Evolutionary conservation across 2,797 vertebrate species (phyloP), one percentile per base, ranked within the genome.

Genomic region (Pipistrellus pygmaeus): DNA sequence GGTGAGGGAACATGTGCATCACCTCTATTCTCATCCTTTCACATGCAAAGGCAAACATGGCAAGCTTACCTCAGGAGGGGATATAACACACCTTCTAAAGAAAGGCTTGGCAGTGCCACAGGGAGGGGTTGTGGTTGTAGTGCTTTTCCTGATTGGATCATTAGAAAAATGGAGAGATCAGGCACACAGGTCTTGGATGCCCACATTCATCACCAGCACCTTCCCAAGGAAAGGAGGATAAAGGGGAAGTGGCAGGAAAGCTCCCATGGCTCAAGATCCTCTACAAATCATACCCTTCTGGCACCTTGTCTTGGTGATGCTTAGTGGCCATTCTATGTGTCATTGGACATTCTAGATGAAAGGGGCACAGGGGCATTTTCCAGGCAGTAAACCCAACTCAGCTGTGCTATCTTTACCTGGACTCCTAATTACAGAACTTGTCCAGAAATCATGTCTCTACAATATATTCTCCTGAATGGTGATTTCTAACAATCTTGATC

Each of bases 31-130:
- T 95, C 90, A 94, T 91, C 53, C 13, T 85, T 73, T 60, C 97
- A 87, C 69, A 90, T 90, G 55, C 96, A 97, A 21, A 95, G 95
- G 92, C 90, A 97, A 97, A 97, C 92, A 90, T 93, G 95, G 96
- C 97, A 88, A 5, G 35, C 80, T 95, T 46, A 88, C 91, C 44
- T 94, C 93, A 78, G 94, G 35, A 95, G 95, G 92, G 85, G 88
- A 92, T 90, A 93, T 80, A 81, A 90, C 93, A 76, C 73, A 71
- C 68, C 72, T 95, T 95, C 89, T 83, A 75, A 77, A 95, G 91
- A 90, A 87, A 93, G 83, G 10, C 55, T 72, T 95, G 93, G 90
- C 90, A 76, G 66, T 35, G 46, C 69, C 55, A 48, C 38, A 53
- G 71, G 71, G 51, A 84, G 35, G 44, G 30, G 82, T 95, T 41